These are phyloP conservation scores for Hipparchia semele DNA, from an alignment of 2,888 invertebrate genomes.

Conservation along the genomic window DNA sequence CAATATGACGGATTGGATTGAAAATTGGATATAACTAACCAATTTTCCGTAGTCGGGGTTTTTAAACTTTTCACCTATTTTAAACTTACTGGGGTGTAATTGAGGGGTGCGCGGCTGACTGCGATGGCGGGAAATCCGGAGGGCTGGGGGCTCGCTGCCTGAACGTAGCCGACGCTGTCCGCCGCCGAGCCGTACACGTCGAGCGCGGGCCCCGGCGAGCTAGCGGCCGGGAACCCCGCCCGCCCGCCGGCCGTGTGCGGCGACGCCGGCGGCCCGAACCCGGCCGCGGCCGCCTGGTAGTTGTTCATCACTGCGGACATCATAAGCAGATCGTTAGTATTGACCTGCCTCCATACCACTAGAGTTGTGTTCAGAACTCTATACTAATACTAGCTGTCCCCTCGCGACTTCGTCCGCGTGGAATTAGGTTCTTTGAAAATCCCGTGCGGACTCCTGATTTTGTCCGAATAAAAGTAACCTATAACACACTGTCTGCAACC, in stretches of 20 bases:
- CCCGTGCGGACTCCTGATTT: too few species aligned
- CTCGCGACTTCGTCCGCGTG: too few species aligned
- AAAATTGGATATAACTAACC: too few species aligned
- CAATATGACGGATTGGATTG: too few species aligned
- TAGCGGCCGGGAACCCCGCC: constrained; percentile 94
- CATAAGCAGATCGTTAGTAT: background rate
- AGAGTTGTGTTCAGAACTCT: too few species aligned
- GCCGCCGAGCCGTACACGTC: constrained; percentile 96
- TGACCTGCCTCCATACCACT: background rate
- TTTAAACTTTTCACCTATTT: background rate
- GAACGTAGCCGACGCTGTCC: constrained; percentile 96
- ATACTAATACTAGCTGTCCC: too few species aligned
- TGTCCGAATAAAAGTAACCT: too few species aligned
- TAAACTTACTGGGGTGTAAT: constrained; percentile 93
- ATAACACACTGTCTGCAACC: too few species aligned
- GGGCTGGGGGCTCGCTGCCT: constrained; percentile 98
- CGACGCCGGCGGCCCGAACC: constrained; percentile 92
- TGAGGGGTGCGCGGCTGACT: constrained; percentile 95
- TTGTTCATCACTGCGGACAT: constrained; percentile 93
- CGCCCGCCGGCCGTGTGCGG: constrained; percentile 89
- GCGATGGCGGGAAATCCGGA: constrained; percentile 97
- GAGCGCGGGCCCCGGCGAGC: constrained; percentile 95
- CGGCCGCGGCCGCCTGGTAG: constrained; percentile 93
- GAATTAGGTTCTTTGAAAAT: too few species aligned
- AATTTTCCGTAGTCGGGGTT: too few species aligned